Base-by-base conservation (phyloP, 2,113 vertebrate species). In the Nannospalax galili region DNA sequence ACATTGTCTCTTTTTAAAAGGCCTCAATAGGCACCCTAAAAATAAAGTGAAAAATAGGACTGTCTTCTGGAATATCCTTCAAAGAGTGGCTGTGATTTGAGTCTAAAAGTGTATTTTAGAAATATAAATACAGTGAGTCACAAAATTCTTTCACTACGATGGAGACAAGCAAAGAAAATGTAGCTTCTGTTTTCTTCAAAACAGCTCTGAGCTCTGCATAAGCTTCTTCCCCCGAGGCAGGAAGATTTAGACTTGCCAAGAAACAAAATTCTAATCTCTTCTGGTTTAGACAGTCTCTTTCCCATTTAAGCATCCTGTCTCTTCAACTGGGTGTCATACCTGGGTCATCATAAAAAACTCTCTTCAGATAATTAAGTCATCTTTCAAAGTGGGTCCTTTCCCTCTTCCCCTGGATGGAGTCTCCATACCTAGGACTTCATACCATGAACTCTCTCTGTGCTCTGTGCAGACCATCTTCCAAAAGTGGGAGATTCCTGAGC, bases 121-220 rank as follows among this genome's bases (percentile, higher is more conserved):
- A 85, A 24, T 17, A 73, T 45, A 70, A 90, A 88, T 67, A 75
- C 3, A 84, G 14, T 32, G 26, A 88, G 64, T 67, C 64, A 82
- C 56, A 81, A 65, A 92, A 87, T 95, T 92, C 75, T 92, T 88
- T 86, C 65, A 67, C 24, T 26, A 92, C 24, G 69, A 17, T 42
- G 85, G 24, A 93, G 56, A 87, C 24, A 10, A 26, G 48, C 8
- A 80, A 77, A 81, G 88, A 81, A 91, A 93, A 65, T 28, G 37
- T 72, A 82, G 22, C 42, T 82, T 82, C 32, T 94, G 67, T 86
- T 96, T 77, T 45, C 73, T 78, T 95, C 37, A 82, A 60, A 85
- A 85, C n/a, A 40, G 79, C n/a, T 89, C 69, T 22, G 35, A 74
- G 30, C 7, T 77, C 74, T 9, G 37, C 19, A n/a, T n/a, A 64